A percentile compares a stretch with the other conserved stretches of the same genome.
These are phyloP conservation scores for Linnaemya vulpina DNA, from an alignment of 2,888 invertebrate genomes.

Conservation along the genomic window DNA sequence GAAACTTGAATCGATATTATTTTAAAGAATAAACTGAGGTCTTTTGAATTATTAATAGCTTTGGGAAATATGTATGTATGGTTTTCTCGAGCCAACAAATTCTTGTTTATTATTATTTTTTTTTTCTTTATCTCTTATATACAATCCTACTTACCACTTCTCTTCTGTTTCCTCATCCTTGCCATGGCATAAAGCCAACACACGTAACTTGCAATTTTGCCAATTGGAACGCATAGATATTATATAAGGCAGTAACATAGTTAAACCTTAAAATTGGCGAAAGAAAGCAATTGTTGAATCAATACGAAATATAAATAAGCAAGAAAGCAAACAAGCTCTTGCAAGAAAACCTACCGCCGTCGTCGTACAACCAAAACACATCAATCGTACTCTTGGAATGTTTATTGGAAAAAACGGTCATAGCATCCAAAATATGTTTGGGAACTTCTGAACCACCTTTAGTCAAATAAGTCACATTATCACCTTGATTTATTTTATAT, in stretches of 20 bases:
- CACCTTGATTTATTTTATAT: slow-evolving; percentile 77
- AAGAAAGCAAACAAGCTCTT: neutral
- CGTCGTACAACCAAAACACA: slow-evolving; percentile 99
- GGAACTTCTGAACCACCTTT: slow-evolving; percentile 86
- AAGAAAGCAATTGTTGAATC: neutral
- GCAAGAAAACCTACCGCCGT: slow-evolving; percentile 86
- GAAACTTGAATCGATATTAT: too few species aligned
- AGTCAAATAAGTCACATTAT: slow-evolving; percentile 85
- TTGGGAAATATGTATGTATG: too few species aligned
- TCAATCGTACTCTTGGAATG: slow-evolving; percentile 92
- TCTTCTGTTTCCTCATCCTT: slow-evolving; percentile 91
- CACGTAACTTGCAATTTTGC: slow-evolving; percentile 90
- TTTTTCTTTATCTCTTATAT: too few species aligned
- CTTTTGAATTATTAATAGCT: too few species aligned
- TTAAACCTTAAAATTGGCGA: slow-evolving; percentile 83
- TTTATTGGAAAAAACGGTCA: slow-evolving; percentile 90
- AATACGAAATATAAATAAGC: too few species aligned
- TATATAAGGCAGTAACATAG: slow-evolving; percentile 93
- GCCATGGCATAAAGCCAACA: slow-evolving; percentile 92
- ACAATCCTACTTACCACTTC: slow-evolving; percentile 88
- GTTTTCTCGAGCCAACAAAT: too few species aligned
- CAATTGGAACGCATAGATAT: slow-evolving; percentile 91
- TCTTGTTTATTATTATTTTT: too few species aligned
- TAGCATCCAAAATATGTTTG: slow-evolving; percentile 87
- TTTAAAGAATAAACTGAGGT: too few species aligned